These are phyloP conservation scores for Platysteira castanea DNA, from an alignment of 2,113 vertebrate species.

Conservation along the genomic window DNA sequence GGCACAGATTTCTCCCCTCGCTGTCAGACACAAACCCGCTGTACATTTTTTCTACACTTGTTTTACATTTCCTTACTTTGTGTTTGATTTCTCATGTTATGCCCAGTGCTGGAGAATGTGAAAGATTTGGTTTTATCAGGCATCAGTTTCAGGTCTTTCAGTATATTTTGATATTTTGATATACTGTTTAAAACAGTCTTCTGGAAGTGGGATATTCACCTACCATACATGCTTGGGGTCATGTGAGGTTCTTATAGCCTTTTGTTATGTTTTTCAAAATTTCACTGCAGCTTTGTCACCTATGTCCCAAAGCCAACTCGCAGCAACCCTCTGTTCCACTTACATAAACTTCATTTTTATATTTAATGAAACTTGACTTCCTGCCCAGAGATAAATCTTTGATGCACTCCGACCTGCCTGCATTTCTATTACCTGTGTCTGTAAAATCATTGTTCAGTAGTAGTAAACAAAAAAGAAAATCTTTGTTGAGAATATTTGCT, in stretches of 20 bases:
- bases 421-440: not conserved
- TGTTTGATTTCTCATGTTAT: not conserved
- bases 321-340: not conserved
- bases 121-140: not conserved
- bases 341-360: not conserved
- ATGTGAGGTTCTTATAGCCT: not conserved
- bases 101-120: not conserved
- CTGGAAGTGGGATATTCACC: not conserved
- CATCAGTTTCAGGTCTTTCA: not conserved
- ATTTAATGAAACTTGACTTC: not conserved
- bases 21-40: not conserved
- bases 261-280: not conserved
- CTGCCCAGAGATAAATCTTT: not conserved
- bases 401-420: not conserved
- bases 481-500: constrained; percentile 1
- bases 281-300: constrained; percentile 7
- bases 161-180: not conserved
- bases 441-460: not conserved
- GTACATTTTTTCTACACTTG: fast-evolving
- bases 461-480: constrained; percentile 8
- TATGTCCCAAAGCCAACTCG: not conserved
- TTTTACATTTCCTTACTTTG: not conserved
- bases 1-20: not conserved
- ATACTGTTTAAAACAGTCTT: not conserved
- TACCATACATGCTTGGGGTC: not conserved